These are phyloP conservation scores for Champsocephalus esox DNA, from an alignment of 2,797 vertebrate genomes.

Conservation along the genomic window DNA sequence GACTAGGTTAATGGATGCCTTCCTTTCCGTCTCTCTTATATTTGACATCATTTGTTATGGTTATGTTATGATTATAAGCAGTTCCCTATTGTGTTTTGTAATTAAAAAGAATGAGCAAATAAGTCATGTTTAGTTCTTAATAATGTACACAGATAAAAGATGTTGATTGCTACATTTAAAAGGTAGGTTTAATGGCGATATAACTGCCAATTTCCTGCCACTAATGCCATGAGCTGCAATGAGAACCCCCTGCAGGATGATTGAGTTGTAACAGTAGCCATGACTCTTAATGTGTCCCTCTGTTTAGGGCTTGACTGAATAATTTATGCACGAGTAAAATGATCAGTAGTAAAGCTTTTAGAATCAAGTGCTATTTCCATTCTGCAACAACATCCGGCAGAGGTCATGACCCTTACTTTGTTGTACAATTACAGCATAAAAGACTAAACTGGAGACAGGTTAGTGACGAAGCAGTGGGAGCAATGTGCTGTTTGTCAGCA, in stretches of 20 bases:
- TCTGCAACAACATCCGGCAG: slow-evolving; percentile 56
- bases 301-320: slow-evolving; percentile 68
- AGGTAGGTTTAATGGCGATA: slow-evolving; percentile 21
- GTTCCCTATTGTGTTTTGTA: neutral
- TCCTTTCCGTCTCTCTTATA: too few species aligned
- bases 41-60: too few species aligned
- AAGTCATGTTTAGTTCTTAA: neutral
- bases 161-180: slow-evolving; percentile 23
- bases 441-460: slow-evolving; percentile 33
- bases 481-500: slow-evolving; percentile 70
- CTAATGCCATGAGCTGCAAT: slow-evolving; percentile 58
- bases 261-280: slow-evolving; percentile 72
- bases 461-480: slow-evolving; percentile 60
- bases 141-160: slow-evolving; percentile 7
- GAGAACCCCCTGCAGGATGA: slow-evolving; percentile 61
- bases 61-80: too few species aligned
- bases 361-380: slow-evolving; percentile 68
- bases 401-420: slow-evolving; percentile 56
- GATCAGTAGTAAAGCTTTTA: slow-evolving; percentile 72
- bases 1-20: too few species aligned
- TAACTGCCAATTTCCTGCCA: slow-evolving; percentile 49
- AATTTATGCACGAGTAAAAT: slow-evolving; percentile 74
- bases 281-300: slow-evolving; percentile 66
- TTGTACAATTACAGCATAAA: slow-evolving; percentile 18
- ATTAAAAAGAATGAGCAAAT: neutral